Base-by-base conservation (phyloP, 2,797 vertebrate genomes). In the Gymnodraco acuticeps region DNA sequence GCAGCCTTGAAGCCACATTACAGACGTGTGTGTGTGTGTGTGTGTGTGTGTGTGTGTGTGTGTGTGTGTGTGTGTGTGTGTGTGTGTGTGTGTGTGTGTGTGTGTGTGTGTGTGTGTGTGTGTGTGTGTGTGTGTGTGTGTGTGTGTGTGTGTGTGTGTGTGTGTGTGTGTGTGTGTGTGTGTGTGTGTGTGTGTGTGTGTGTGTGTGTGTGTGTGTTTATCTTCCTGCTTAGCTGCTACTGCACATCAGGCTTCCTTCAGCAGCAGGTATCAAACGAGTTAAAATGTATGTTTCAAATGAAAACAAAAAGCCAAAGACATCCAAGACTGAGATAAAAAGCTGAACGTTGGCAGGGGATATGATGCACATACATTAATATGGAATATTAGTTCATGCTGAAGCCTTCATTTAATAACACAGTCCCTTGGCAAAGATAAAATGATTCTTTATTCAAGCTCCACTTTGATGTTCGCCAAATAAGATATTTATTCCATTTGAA, bases 401-500 rank as follows among this genome's bases (percentile, higher is more conserved):
- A 61, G 46, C 80, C 76, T 62, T 78, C 23, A 75, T 86, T 63
- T 64, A 73, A 73, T 86, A 71, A 55, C 64, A 81, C 20, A 15
- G 71, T 77, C 54, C 45, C 33, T 78, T 88, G 83, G 83, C 82
- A 78, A 43, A 70, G 47, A 67, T 1, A 1, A 62, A 59, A 59
- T 50, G 2, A 65, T 82, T 48, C 65, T 62, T 83, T 82, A 78
- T 82, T 83, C 48, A 67, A 69, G 59, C 59, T 53, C 58, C 43
- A 60, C 50, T 78, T 56, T 65, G 43, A 66, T 77, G 73, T 80
- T 6, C 52, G 52, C 42, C 38, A 73, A 75, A 80, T 75, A 60
- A 79, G 77, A 70, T 11, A 81, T 76, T 74, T 42, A 84, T 84
- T 52, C 53, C 13, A 53, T 80, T 70, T 81, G 58, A 85, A 86